Evolutionary conservation across 30 jellyfish, hydroid and myxozoan genomes (phyloP).

Genomic region (Chrysaora quinquecirrha): DNA sequence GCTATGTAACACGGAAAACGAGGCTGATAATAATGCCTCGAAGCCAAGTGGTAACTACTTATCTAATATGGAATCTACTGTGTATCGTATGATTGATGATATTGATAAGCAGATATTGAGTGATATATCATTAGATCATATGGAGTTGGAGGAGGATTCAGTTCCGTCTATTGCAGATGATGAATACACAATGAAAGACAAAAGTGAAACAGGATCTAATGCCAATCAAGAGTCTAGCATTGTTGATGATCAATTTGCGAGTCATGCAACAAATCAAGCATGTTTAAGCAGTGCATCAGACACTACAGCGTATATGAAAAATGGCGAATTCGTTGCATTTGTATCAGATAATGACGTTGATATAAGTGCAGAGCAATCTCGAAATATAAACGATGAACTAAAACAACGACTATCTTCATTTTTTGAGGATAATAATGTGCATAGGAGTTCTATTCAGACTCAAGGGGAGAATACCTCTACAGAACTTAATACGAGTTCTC

Average conservation of each 20-base stretch:
- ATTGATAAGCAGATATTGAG: constrained; percentile 42
- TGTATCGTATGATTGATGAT: constrained; percentile 40
- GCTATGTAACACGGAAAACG: constrained; percentile 13
- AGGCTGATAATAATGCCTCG: background rate
- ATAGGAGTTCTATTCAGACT: too few relatives aligned
- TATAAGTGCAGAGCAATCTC: too few relatives aligned
- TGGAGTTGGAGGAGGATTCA: too few relatives aligned
- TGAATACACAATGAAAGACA: background rate
- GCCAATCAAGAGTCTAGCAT: too few relatives aligned
- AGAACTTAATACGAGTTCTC: too few relatives aligned
- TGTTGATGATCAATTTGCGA: too few relatives aligned
- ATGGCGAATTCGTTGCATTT: background rate
- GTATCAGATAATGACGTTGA: background rate
- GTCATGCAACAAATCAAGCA: too few relatives aligned
- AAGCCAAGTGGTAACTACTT: constrained; percentile 7
- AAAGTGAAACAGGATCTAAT: background rate
- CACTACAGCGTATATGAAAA: background rate
- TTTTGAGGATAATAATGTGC: too few relatives aligned
- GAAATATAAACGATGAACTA: too few relatives aligned
- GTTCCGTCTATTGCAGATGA: background rate
- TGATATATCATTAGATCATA: constrained; percentile 8
- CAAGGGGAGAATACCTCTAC: too few relatives aligned
- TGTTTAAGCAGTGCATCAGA: too few relatives aligned
- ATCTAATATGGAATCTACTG: constrained; percentile 19
- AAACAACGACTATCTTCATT: too few relatives aligned